Conservation (phyloP, 2,113 vertebrate genomes). For the Elachura formosa region DNA sequence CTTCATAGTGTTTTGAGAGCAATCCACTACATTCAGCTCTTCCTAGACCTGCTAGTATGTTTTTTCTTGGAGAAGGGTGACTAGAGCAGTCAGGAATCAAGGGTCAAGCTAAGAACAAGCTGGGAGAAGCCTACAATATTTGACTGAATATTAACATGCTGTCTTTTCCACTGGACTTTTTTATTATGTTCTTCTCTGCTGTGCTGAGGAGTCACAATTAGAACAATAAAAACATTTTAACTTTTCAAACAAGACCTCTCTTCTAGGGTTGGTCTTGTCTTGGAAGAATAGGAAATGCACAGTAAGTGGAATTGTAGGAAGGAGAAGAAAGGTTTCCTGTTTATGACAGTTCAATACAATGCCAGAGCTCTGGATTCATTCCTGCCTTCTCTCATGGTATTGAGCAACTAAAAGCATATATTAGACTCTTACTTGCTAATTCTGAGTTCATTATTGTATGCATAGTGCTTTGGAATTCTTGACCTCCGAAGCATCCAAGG, state of each 20-base stretch:
- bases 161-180: neutral
- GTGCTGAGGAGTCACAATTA: neutral
- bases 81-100: neutral
- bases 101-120: neutral
- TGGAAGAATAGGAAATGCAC: neutral
- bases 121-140: neutral
- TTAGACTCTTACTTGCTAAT: neutral
- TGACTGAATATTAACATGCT: neutral
- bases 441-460: neutral
- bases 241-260: neutral
- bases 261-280: neutral
- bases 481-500: neutral
- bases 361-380: neutral
- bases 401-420: neutral
- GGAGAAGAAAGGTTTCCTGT: neutral
- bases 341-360: fast-evolving
- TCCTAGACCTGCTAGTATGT: neutral
- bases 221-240: neutral
- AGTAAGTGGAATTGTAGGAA: neutral
- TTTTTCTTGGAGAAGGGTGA: neutral
- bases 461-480: neutral
- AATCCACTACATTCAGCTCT: neutral
- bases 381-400: neutral
- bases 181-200: neutral
- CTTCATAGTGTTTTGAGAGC: neutral